Percentiles rank a stretch among this genome's conserved stretches.
phyloP scores from a whole-genome alignment of 2,113 vertebrate genomes.

The Myanophis thanlyinensis region DNA sequence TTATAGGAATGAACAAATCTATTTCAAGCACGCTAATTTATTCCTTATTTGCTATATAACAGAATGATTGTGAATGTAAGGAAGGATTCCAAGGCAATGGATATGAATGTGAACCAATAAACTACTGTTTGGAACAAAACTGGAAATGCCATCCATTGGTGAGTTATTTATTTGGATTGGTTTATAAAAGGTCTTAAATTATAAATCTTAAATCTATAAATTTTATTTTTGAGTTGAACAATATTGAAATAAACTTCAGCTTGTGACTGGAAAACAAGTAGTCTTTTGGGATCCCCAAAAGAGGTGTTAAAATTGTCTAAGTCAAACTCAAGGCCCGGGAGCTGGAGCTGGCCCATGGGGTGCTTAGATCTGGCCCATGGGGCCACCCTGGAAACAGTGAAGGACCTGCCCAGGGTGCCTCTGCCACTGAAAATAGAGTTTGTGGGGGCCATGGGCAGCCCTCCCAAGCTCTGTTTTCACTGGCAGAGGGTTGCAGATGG shows the following conservation, averaged over 20 bases:
- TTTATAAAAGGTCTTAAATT: conserved; percentile 51
- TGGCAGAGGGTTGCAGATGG: too few relatives aligned
- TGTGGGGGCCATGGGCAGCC: too few relatives aligned
- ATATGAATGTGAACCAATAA: conserved; percentile 77
- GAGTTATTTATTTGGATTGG: conserved; percentile 59
- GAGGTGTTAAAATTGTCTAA: not conserved
- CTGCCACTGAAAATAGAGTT: too few relatives aligned
- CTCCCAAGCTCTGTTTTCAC: too few relatives aligned
- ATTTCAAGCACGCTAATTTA: conserved; percentile 13
- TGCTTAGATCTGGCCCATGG: too few relatives aligned
- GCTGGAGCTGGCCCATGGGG: too few relatives aligned
- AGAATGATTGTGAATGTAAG: conserved; percentile 89
- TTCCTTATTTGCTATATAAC: conserved; percentile 27
- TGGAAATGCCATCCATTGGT: conserved; percentile 86
- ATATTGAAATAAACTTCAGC: not conserved
- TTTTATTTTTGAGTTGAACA: not conserved
- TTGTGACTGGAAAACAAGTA: not conserved
- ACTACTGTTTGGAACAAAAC: conserved; percentile 76
- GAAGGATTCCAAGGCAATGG: conserved; percentile 84
- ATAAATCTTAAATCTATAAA: too few relatives aligned
- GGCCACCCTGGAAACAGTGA: too few relatives aligned
- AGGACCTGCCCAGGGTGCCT: too few relatives aligned
- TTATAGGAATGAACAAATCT: not conserved
- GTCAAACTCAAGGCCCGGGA: too few relatives aligned
- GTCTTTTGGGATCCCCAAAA: not conserved